A percentile compares a stretch with the other conserved stretches of the same genome.
phyloP scores from a whole-genome alignment of 2,888 invertebrate genomes.

The Elaeidobius kamerunicus region DNA sequence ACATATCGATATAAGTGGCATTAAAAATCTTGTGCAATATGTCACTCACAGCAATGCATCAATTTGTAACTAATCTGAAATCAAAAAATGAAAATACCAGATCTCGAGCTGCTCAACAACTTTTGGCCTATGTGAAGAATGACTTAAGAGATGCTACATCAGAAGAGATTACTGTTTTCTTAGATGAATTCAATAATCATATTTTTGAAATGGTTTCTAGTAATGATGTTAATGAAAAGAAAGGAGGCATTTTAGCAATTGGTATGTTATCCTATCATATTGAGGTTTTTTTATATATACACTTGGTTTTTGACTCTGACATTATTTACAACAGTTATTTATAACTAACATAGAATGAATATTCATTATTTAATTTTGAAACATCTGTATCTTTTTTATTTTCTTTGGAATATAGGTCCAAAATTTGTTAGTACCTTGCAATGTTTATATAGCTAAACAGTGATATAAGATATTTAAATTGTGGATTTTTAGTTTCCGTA shows the following conservation, averaged over 20 bases:
- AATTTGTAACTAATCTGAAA: slow-evolving; percentile 84
- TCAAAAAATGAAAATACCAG: slow-evolving; percentile 83
- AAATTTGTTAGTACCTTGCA: no score
- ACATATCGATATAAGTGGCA: no score
- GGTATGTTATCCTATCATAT: slow-evolving; percentile 55
- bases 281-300: no score
- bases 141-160: slow-evolving; percentile 85
- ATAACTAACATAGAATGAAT: no score
- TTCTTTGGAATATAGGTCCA: no score
- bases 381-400: no score
- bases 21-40: slow-evolving; percentile 40
- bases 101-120: slow-evolving; percentile 82
- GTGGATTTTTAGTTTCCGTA: no score
- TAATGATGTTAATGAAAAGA: slow-evolving; percentile 88
- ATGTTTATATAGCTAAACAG: no score
- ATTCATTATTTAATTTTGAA: no score
- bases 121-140: slow-evolving; percentile 87
- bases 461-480: no score
- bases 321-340: no score
- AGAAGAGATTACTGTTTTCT: slow-evolving; percentile 86
- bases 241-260: slow-evolving; percentile 93
- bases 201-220: slow-evolving; percentile 96
- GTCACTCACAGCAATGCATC: slow-evolving; percentile 65
- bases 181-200: slow-evolving; percentile 93
- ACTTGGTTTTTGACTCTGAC: neutral